Evolutionary conservation across 2,888 invertebrate species (phyloP), one percentile per base, ranked within the genome.

Genomic region (Lycia hirtaria): DNA sequence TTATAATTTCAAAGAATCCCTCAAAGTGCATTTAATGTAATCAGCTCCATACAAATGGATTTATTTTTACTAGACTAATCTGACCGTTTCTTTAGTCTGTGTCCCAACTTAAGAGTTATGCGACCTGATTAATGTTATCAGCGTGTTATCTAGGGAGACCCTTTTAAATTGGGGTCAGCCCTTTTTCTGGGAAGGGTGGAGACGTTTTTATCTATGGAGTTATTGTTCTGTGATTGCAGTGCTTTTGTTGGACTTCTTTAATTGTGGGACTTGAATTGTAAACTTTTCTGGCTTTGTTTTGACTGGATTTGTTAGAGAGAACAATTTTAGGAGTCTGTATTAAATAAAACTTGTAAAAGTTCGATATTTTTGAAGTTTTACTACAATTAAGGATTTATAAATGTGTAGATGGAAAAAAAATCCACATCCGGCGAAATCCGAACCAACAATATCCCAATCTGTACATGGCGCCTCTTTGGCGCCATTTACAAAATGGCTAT

Each of bases 51-150:
- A n/a, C n/a, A n/a, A n/a, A n/a, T n/a, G n/a, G n/a, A n/a, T n/a
- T n/a, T n/a, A n/a, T n/a, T n/a, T n/a, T n/a, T n/a, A n/a, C n/a
- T n/a, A n/a, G n/a, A n/a, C n/a, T n/a, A n/a, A n/a, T 44, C 44
- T 44, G 30, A 20, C 19, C 17, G 4, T 47, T 24, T 37, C 10
- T n/a, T n/a, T 47, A 47, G 1, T 47, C 47, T 17, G 22, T n/a
- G 17, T n/a, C 17, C 7, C 53, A 58, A 55, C 62, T 57, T 60
- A 58, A 74, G 75, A 80, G 82, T 81, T 81, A 84, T 80, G 76
- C 78, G 76, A 78, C 66, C 83, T 88, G 91, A 92, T 92, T 89
- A 91, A 90, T 89, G 87, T 86, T 92, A 90, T 91, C 92, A 87
- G 71, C 65, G 72, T 67, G 80, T 81, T 86, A 90, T 91, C 90